Conservation (phyloP, 1,140 invertebrate species). For the Plectrocnemia conspersa region DNA sequence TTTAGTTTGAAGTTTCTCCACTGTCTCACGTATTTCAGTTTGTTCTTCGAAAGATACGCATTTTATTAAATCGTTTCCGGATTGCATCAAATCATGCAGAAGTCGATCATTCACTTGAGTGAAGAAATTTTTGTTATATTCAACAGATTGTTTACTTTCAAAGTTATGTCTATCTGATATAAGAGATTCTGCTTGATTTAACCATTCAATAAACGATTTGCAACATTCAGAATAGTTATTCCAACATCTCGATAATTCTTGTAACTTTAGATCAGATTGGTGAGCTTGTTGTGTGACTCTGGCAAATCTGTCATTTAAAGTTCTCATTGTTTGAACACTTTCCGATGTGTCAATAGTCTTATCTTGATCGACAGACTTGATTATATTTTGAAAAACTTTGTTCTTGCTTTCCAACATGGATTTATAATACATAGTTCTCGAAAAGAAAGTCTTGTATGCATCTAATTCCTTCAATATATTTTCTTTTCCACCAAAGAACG, state of each 20-base stretch:
- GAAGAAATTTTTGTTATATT: slow-evolving; percentile 80
- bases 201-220: slow-evolving; percentile 76
- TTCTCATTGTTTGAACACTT: slow-evolving; percentile 65
- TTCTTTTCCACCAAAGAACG: slow-evolving; percentile 62
- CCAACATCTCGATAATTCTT: slow-evolving; percentile 78
- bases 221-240: slow-evolving; percentile 78
- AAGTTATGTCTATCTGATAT: slow-evolving; percentile 71
- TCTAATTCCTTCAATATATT: slow-evolving; percentile 69
- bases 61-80: slow-evolving; percentile 73
- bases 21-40: slow-evolving; percentile 60
- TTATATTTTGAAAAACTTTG: slow-evolving; percentile 86
- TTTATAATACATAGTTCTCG: slow-evolving; percentile 82
- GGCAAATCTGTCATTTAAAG: slow-evolving; percentile 78
- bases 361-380: slow-evolving; percentile 68
- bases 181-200: slow-evolving; percentile 75
- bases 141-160: slow-evolving; percentile 74
- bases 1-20: slow-evolving; percentile 65
- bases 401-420: slow-evolving; percentile 93
- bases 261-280: slow-evolving; percentile 73
- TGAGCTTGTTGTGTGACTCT: slow-evolving; percentile 67
- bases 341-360: slow-evolving; percentile 68
- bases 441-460: slow-evolving; percentile 82
- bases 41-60: slow-evolving; percentile 64
- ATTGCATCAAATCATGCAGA: slow-evolving; percentile 73
- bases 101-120: slow-evolving; percentile 76